Conservation (phyloP, 2,113 vertebrate genomes). For the Amphilophus citrinellus region DNA sequence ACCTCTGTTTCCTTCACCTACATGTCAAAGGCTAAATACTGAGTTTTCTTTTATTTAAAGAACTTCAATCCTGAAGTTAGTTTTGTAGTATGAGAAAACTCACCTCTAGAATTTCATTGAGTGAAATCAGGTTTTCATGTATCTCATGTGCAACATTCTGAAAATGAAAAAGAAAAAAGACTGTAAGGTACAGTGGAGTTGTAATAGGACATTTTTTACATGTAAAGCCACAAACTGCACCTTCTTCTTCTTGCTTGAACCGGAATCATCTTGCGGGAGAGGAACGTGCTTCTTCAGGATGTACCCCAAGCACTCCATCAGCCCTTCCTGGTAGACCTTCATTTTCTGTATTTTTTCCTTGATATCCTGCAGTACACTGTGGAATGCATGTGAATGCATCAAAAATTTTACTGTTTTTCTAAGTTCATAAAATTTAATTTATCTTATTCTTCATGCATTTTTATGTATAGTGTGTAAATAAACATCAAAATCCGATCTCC, state of each 20-base stretch:
- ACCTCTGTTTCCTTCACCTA: neutral
- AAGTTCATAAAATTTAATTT: neutral
- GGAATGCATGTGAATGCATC: neutral
- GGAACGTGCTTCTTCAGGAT: conserved; percentile 78
- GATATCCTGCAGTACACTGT: conserved; percentile 76
- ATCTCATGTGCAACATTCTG: conserved; percentile 45
- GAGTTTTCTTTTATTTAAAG: neutral
- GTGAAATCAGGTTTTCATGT: conserved; percentile 69
- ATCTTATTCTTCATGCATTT: neutral
- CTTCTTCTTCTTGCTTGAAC: conserved; percentile 74
- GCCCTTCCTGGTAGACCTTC: conserved; percentile 72
- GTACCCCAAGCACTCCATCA: conserved; percentile 79
- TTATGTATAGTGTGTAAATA: neutral
- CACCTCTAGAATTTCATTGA: conserved; percentile 83
- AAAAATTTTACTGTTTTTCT: too few species aligned
- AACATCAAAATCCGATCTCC: neutral
- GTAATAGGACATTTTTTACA: neutral
- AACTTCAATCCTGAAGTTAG: neutral
- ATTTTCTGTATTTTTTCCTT: conserved; percentile 79
- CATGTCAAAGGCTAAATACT: neutral
- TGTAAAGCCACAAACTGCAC: conserved; percentile 42
- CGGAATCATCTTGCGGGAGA: conserved; percentile 52
- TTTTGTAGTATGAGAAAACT: conserved; percentile 14
- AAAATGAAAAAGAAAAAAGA: conserved; percentile 30
- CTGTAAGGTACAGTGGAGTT: neutral